Conservation (phyloP, 1,140 invertebrate species). For the Potamilus streckersoni region DNA sequence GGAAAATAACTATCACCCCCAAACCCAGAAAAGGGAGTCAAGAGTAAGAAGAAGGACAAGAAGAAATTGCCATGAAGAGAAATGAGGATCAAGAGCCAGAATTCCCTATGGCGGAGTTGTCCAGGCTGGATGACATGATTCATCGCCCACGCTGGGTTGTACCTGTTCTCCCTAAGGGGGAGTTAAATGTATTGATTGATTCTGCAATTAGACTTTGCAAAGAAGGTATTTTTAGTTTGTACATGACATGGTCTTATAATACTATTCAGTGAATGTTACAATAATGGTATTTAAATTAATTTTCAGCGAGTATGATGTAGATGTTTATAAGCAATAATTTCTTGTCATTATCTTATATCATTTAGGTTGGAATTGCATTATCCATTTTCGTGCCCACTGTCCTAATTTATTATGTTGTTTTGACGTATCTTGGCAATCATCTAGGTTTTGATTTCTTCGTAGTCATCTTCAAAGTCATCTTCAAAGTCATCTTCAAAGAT, state of each 20-base stretch:
- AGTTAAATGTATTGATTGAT: slow-evolving; percentile 90
- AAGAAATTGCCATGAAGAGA: slow-evolving; percentile 36
- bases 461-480: too few species aligned
- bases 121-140: slow-evolving; percentile 94
- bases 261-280: slow-evolving; percentile 2
- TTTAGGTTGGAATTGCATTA: too few species aligned
- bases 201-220: slow-evolving; percentile 88
- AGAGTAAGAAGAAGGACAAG: slow-evolving; percentile 43
- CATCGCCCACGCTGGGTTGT: slow-evolving; percentile 91
- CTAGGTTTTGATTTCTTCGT: too few species aligned
- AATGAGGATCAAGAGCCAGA: slow-evolving; percentile 73
- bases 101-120: slow-evolving; percentile 89
- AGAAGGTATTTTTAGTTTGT: slow-evolving; percentile 73
- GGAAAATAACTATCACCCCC: slow-evolving; percentile 7
- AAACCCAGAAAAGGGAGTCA: not conserved
- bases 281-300: too few species aligned
- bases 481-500: too few species aligned
- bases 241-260: not conserved
- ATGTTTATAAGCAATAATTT: too few species aligned
- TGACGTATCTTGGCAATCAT: too few species aligned
- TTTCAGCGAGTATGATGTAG: too few species aligned
- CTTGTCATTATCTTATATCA: too few species aligned
- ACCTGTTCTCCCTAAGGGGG: slow-evolving; percentile 94
- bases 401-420: too few species aligned
- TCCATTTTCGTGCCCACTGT: too few species aligned